Evolutionary conservation across 2,797 vertebrate species (phyloP), one percentile per base, ranked within the genome.

Genomic region (Mus spretus): DNA sequence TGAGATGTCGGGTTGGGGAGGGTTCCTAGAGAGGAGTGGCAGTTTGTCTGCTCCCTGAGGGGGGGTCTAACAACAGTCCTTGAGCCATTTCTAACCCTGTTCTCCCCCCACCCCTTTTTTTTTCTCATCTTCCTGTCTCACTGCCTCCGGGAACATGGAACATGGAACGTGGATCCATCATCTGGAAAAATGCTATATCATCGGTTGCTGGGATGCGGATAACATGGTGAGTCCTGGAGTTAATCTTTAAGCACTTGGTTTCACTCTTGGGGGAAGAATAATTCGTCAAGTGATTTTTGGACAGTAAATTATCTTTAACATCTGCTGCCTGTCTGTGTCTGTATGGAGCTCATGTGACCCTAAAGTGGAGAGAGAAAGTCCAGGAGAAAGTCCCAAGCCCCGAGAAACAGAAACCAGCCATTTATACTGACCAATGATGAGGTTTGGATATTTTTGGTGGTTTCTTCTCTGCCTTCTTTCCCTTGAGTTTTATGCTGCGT

Each of bases 211-310:
- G 95, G 65, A 96, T 3, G 0, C 0, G 97, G 94, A 96, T 74
- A 5, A 95, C 44, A 83, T 96, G 96, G 98, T 99, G 98, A 99
- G 98, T 99, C 83, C 95, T 90, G 14, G 96, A 98, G 95, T 96
- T 70, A 44, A 91, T 44, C 96, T 75, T 96, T 92, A 82, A 72
- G 92, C 31, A 78, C 15, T 91, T 93, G 55, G 74, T 78, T 95
- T 95, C 44, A 7, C 77, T 94, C 91, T 50, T 10, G 67, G 40
- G 95, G 87, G 81, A 96, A 82, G 44, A 96, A n/a, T 19, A 61
- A 84, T 34, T 55, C 91, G 1, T 37, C 40, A 92, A 61, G 88
- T 91, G 72, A n/a, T 0, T 87, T 70, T 75, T 97, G 70, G 55
- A 26, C 91, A 22, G 40, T 82, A 90, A 86, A 81, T 34, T 77